phyloP scores from a whole-genome alignment of 1,140 invertebrate genomes.

The Drosophila azteca region DNA sequence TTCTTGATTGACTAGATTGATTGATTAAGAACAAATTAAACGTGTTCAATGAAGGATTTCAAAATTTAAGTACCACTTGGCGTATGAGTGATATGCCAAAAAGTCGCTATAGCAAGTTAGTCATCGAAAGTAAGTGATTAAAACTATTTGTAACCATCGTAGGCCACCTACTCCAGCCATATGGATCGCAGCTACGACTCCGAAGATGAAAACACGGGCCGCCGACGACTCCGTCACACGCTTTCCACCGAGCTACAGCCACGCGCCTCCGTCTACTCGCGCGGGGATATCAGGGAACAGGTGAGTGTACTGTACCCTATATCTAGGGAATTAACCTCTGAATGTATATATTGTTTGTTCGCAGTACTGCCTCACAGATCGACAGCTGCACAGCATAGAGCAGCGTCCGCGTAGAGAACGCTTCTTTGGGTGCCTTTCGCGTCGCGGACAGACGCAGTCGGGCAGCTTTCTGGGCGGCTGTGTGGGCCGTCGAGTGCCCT shows the following conservation, averaged over 20 bases:
- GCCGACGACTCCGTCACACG: conserved; percentile 85
- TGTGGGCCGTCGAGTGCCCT: conserved; percentile 91
- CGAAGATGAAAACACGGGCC: conserved; percentile 88
- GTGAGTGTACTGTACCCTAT: no score
- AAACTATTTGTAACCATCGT: not conserved
- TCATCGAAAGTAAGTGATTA: not conserved
- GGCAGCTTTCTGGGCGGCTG: conserved; percentile 90
- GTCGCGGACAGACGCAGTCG: conserved; percentile 63
- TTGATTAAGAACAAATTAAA: no score
- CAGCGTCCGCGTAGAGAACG: conserved; percentile 88
- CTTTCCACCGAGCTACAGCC: conserved; percentile 84
- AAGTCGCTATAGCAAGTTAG: not conserved
- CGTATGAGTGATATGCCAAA: not conserved
- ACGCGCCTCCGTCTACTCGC: conserved; percentile 91
- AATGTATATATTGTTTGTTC: conserved; percentile 25
- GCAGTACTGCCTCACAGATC: conserved; percentile 96
- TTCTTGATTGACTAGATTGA: not conserved
- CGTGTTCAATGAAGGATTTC: no score
- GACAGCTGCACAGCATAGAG: conserved; percentile 94
- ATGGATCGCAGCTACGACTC: conserved; percentile 88
- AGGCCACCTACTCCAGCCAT: conserved; percentile 88
- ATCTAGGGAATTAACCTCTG: no score
- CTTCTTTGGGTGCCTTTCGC: conserved; percentile 93
- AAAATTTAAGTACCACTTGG: not conserved
- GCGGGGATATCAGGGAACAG: conserved; percentile 92